These are phyloP conservation scores for Entomobrya proxima DNA, from an alignment of 2,888 invertebrate genomes.

Conservation along the genomic window DNA sequence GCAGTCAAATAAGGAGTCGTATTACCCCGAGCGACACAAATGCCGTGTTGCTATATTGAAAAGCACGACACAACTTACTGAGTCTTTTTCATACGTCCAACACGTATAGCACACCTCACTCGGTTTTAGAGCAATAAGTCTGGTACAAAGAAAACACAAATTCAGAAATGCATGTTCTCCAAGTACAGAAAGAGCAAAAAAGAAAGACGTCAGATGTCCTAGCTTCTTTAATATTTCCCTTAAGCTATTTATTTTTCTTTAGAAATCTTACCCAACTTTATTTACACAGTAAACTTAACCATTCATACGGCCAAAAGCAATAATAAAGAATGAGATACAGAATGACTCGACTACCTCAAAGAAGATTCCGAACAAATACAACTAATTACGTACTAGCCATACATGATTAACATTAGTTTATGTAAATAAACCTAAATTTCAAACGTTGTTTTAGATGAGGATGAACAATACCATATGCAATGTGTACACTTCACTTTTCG, in stretches of 20 bases:
- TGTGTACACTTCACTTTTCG: no score
- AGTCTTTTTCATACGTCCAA: no score
- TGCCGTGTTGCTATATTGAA: not conserved
- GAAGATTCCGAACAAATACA: constrained; percentile 1
- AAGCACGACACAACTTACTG: not conserved
- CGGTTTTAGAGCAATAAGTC: not conserved
- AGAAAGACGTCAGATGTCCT: not conserved
- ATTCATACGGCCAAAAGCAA: not conserved
- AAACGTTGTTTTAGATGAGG: not conserved
- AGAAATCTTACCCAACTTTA: not conserved
- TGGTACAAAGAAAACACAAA: constrained; percentile 3
- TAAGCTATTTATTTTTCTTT: not conserved
- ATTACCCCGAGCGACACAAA: not conserved
- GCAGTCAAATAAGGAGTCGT: not conserved
- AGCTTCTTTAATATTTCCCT: not conserved
- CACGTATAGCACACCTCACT: no score
- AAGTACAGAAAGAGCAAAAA: not conserved
- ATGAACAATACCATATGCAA: no score
- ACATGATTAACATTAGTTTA: constrained; percentile 10
- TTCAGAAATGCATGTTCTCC: not conserved
- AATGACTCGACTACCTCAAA: not conserved
- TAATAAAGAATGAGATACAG: constrained; percentile 11
- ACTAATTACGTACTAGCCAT: constrained; percentile 29
- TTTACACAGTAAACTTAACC: not conserved
- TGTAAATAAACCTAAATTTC: not conserved